Evolutionary conservation across 2,797 vertebrate species (phyloP).

Genomic region (Manis javanica): DNA sequence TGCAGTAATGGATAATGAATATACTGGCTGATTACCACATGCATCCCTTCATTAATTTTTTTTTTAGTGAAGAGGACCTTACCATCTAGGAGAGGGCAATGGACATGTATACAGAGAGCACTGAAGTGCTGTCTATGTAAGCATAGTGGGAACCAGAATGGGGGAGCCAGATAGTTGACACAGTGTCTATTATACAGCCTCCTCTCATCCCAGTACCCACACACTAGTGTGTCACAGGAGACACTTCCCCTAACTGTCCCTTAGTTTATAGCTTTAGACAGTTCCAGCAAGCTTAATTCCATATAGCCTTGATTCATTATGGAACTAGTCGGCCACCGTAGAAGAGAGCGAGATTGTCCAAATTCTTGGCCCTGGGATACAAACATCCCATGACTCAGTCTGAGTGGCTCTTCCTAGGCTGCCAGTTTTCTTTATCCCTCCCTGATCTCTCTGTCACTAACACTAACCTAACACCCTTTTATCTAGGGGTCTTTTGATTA

Average conservation of each 20-base stretch:
- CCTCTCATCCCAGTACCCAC: accelerated
- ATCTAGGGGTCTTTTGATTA: background rate
- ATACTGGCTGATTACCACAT: background rate
- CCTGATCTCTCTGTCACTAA: background rate
- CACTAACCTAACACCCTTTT: background rate
- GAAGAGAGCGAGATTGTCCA: background rate
- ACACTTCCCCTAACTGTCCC: background rate
- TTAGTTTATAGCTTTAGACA: background rate
- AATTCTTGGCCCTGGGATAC: accelerated
- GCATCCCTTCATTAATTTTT: background rate
- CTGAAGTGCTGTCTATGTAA: accelerated
- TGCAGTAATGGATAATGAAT: background rate
- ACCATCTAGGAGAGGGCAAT: background rate
- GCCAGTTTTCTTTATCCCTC: background rate
- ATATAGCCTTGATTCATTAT: accelerated
- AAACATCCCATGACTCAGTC: background rate
- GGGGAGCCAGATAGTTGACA: accelerated
- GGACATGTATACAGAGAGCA: accelerated
- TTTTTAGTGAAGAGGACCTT: no score
- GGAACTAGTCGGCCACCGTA: accelerated
- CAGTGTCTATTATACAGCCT: background rate
- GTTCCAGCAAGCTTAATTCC: background rate
- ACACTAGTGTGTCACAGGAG: background rate
- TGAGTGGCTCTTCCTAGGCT: background rate
- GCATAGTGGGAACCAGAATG: background rate